Percentiles rank a stretch among this genome's conserved stretches.
Evolutionary conservation across 2,113 vertebrate species (phyloP).

Genomic region (Enhydra lutris): DNA sequence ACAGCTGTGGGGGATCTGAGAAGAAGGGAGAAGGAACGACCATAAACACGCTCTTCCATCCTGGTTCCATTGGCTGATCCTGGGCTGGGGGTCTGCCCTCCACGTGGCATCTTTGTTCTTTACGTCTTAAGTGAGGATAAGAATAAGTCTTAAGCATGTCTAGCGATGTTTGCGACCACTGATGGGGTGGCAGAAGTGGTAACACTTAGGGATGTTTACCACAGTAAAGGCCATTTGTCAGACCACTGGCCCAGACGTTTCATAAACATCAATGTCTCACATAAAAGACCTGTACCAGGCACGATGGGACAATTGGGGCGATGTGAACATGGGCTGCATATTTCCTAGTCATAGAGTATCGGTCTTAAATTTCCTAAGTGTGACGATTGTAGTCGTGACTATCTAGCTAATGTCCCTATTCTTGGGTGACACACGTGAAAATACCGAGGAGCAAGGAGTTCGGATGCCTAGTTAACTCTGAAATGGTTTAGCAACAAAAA

Average conservation of each 20-base stretch:
- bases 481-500: neutral
- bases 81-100: neutral
- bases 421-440: neutral
- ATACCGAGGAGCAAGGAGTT: neutral
- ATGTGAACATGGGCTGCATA: too few relatives aligned
- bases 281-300: neutral
- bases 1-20: too few relatives aligned
- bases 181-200: neutral
- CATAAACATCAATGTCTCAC: neutral
- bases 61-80: neutral
- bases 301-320: neutral
- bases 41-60: neutral
- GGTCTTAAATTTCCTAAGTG: neutral
- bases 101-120: neutral
- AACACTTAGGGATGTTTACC: neutral
- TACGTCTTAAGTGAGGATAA: neutral
- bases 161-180: rapidly evolving
- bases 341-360: neutral
- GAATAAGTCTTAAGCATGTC: neutral
- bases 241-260: neutral
- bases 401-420: neutral
- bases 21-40: neutral
- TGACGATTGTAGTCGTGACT: neutral
- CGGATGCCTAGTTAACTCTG: neutral
- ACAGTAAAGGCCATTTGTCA: neutral